A percentile compares a stretch with the other conserved stretches of the same genome.
Evolutionary conservation across 2,797 vertebrate species (phyloP).

Genomic region (Protosalanx chinensis): DNA sequence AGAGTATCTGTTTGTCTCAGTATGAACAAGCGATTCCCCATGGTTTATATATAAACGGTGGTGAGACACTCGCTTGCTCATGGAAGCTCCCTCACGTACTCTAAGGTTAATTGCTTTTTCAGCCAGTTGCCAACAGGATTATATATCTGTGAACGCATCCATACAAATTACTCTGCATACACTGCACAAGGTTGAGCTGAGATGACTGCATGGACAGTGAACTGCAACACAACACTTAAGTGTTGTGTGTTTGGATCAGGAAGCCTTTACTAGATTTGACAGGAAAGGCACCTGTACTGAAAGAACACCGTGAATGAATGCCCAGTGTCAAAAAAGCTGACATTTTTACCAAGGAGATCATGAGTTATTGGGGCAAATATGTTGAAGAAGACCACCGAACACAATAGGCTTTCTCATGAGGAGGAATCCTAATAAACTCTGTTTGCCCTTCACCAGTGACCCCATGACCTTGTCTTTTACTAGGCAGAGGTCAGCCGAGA

Average conservation of each 20-base stretch:
- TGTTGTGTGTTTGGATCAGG: constrained; percentile 5
- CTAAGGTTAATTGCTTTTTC: constrained; percentile 69
- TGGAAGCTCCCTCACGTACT: constrained; percentile 50
- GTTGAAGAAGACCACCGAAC: neutral
- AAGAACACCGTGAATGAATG: neutral
- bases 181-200: constrained; percentile 37
- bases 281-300: constrained; percentile 16
- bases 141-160: constrained; percentile 61
- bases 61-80: constrained; percentile 52
- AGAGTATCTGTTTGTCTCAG: constrained; percentile 48
- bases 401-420: too few species aligned
- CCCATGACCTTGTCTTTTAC: too few species aligned
- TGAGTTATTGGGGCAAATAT: neutral
- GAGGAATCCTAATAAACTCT: too few species aligned
- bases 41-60: constrained; percentile 57
- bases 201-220: neutral
- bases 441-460: neutral
- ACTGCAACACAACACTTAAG: constrained; percentile 4
- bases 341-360: neutral
- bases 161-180: constrained; percentile 56
- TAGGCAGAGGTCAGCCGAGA: neutral
- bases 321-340: neutral
- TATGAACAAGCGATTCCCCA: constrained; percentile 41
- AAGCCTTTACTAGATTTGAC: constrained; percentile 40
- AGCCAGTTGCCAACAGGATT: constrained; percentile 54